Conservation (phyloP, 1,140 invertebrate species). For the Campoletis sonorensis region DNA sequence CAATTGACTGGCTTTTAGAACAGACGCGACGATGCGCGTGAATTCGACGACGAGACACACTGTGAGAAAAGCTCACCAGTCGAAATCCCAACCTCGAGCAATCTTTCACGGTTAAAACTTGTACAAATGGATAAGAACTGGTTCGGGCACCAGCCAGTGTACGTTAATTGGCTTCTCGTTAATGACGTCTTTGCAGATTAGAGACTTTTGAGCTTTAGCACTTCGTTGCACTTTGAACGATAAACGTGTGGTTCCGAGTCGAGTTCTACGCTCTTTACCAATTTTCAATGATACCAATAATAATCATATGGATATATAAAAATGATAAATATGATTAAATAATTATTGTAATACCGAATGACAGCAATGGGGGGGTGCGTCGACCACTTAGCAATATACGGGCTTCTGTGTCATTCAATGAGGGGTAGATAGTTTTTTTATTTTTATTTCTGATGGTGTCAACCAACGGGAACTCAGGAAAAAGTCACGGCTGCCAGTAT, state of each 20-base stretch:
- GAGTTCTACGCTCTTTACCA: not conserved
- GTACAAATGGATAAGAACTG: constrained; percentile 7
- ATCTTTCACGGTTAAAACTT: constrained; percentile 19
- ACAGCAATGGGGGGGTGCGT: no score
- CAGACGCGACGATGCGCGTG: constrained; percentile 6
- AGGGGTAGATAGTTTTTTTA: no score
- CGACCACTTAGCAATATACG: no score
- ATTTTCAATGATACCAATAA: not conserved
- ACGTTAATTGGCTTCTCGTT: constrained; percentile 41
- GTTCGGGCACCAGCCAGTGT: not conserved
- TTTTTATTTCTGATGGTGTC: no score
- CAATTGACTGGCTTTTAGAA: constrained; percentile 38
- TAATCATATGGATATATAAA: not conserved
- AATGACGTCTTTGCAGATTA: constrained; percentile 31
- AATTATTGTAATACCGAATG: not conserved
- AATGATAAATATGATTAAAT: not conserved
- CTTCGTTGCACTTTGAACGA: not conserved
- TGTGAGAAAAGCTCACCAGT: not conserved
- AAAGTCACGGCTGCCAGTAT: no score
- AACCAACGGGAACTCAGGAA: no score
- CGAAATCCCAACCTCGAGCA: constrained; percentile 10
- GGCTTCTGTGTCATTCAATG: no score
- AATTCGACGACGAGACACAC: not conserved
- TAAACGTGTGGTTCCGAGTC: constrained; percentile 13
- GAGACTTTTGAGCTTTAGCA: not conserved